Conservation (phyloP, 2,113 vertebrate species). For the Tragelaphus buxtoni region DNA sequence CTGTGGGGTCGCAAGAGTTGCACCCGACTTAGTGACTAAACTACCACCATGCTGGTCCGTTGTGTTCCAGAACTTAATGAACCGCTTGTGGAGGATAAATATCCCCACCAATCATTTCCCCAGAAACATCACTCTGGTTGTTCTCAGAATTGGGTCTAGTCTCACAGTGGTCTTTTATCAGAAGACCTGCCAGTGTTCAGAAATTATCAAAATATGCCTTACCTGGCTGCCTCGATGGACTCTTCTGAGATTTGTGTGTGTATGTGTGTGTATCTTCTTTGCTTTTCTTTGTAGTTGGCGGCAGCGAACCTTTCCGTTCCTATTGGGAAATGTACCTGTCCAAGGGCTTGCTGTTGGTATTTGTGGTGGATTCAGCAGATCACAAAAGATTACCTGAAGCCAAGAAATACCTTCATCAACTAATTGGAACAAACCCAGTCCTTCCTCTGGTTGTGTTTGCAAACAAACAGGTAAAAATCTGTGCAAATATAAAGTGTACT, state of each 20-base stretch:
- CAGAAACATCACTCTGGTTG: neutral
- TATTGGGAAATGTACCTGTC: constrained; percentile 90
- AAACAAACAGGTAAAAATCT: constrained; percentile 93
- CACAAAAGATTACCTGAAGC: constrained; percentile 85
- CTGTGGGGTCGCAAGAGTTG: neutral
- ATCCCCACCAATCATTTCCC: neutral
- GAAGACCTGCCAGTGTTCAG: neutral
- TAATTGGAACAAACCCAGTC: constrained; percentile 81
- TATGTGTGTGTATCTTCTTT: neutral
- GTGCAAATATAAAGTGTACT: neutral
- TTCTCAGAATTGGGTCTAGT: neutral
- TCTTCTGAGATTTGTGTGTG: neutral
- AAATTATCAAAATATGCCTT: neutral
- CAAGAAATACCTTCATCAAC: constrained; percentile 86
- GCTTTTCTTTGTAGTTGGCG: constrained; percentile 84
- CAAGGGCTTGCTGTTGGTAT: constrained; percentile 88
- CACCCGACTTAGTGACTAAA: neutral
- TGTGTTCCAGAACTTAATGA: neutral
- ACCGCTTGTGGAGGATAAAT: neutral
- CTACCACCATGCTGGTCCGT: neutral
- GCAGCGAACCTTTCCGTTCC: constrained; percentile 85
- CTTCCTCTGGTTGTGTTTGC: constrained; percentile 93
- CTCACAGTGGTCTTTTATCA: neutral
- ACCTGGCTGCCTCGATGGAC: neutral
- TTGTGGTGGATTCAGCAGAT: constrained; percentile 91